phyloP scores from a whole-genome alignment of 2,888 invertebrate species.

The Lordiphosa andalusiaca region DNA sequence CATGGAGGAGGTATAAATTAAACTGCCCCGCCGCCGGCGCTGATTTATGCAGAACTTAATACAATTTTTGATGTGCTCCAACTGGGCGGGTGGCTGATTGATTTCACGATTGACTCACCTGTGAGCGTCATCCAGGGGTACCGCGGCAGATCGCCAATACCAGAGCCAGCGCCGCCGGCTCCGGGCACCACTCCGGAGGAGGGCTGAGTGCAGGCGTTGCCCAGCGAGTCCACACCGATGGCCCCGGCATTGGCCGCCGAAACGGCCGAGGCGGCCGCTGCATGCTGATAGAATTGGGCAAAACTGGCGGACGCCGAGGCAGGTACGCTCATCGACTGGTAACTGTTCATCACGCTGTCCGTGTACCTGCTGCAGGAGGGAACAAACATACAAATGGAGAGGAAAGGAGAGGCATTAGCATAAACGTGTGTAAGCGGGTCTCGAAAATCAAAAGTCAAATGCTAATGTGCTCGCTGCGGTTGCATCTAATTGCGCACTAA shows the following conservation, averaged over 20 bases:
- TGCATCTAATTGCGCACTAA: conserved; percentile 61
- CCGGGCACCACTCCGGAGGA: conserved; percentile 83
- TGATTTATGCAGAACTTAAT: conserved; percentile 57
- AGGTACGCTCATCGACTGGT: conserved; percentile 81
- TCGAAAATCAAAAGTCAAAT: conserved; percentile 41
- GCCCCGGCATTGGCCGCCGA: conserved; percentile 88
- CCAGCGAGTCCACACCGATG: conserved; percentile 89
- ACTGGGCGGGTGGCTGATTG: conserved; percentile 5
- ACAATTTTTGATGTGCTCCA: conserved; percentile 36
- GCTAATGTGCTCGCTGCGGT: conserved; percentile 60
- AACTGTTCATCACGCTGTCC: conserved; percentile 81
- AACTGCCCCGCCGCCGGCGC: conserved; percentile 33
- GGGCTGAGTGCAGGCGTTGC: conserved; percentile 89
- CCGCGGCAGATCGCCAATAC: conserved; percentile 94
- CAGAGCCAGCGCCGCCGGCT: conserved; percentile 86
- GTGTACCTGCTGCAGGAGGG: conserved; percentile 77
- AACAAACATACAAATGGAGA: conserved; percentile 17
- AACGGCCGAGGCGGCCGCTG: conserved; percentile 84
- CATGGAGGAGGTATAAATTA: conserved; percentile 64
- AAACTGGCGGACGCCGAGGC: conserved; percentile 81
- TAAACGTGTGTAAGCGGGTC: conserved; percentile 17
- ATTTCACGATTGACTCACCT: conserved; percentile 83
- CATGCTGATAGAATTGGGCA: conserved; percentile 95
- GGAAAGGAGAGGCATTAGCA: conserved; percentile 37
- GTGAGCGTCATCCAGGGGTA: conserved; percentile 98